Percentiles rank a stretch among this genome's conserved stretches.
These are phyloP conservation scores for Acrocyrtus sp. DNA, from an alignment of 2,888 invertebrate species.

Conservation along the genomic window DNA sequence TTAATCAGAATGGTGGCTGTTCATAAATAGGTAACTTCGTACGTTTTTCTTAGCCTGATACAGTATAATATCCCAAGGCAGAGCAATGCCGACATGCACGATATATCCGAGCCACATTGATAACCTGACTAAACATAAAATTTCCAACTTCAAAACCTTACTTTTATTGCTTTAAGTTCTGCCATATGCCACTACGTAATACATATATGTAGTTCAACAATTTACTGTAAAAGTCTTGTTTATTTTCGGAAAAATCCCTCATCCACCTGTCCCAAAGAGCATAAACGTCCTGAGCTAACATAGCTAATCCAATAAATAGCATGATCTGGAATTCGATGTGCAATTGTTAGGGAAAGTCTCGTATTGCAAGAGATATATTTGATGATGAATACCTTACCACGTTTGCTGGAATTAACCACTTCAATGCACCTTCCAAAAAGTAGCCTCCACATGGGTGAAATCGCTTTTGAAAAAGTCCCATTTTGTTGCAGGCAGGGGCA, in stretches of 20 bases:
- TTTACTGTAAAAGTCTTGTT: constrained; percentile 23
- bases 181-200: too few relatives aligned
- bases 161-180: too few relatives aligned
- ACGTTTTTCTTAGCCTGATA: constrained; percentile 3
- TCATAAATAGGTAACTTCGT: too few relatives aligned
- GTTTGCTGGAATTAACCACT: constrained; percentile 19
- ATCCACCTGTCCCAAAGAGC: constrained; percentile 27
- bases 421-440: constrained; percentile 38
- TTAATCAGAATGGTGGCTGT: too few relatives aligned
- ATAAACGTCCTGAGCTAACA: constrained; percentile 21
- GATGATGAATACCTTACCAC: constrained; percentile 8
- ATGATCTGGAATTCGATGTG: constrained; percentile 17
- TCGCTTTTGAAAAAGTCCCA: constrained; percentile 26
- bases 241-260: not conserved
- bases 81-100: constrained; percentile 10
- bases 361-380: not conserved
- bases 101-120: constrained; percentile 24
- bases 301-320: constrained; percentile 15
- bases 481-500: too few relatives aligned
- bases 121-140: constrained; percentile 17
- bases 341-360: constrained; percentile 1
- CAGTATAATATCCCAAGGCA: constrained; percentile 25
- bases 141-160: not conserved
- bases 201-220: not conserved
- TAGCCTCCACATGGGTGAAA: constrained; percentile 52